Percentiles rank a stretch among this genome's conserved stretches.
phyloP scores from a whole-genome alignment of 2,113 vertebrate species.

The Gymnogyps californianus region DNA sequence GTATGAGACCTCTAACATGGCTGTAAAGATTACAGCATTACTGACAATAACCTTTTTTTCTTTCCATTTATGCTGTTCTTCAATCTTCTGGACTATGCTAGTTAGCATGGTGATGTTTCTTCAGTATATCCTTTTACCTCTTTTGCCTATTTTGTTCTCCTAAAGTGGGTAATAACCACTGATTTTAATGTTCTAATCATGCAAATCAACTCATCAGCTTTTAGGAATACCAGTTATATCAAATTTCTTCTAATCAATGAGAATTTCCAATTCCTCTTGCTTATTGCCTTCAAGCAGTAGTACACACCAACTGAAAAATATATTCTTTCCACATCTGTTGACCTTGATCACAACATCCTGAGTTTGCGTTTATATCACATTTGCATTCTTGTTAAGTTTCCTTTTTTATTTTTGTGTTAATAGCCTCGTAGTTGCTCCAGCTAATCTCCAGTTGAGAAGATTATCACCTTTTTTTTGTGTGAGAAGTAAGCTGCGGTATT shows the following conservation, averaged over 20 bases:
- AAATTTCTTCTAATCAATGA: conserved; percentile 6
- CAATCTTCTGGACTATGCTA: not conserved
- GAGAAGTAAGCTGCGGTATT: not conserved
- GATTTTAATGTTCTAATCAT: conserved; percentile 15
- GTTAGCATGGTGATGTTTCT: not conserved
- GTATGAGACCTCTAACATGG: not conserved
- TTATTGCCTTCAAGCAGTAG: not conserved
- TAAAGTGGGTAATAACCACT: not conserved
- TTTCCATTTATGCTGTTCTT: not conserved
- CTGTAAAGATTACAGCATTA: not conserved
- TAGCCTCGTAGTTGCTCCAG: not conserved
- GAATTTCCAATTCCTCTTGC: not conserved
- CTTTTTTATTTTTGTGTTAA: not conserved
- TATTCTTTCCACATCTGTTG: not conserved
- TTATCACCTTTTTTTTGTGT: not conserved
- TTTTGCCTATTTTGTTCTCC: not conserved
- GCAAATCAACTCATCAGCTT: not conserved
- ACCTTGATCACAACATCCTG: not conserved
- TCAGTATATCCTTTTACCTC: not conserved
- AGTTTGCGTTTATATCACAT: not conserved
- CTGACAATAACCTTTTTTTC: not conserved
- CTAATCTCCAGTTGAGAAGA: conserved; percentile 15
- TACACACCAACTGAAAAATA: not conserved
- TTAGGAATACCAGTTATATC: not conserved
- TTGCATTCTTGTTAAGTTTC: not conserved